Evolutionary conservation across 64 coral and sea anemone species (phyloP).

Genomic region (Montipora capricornis): DNA sequence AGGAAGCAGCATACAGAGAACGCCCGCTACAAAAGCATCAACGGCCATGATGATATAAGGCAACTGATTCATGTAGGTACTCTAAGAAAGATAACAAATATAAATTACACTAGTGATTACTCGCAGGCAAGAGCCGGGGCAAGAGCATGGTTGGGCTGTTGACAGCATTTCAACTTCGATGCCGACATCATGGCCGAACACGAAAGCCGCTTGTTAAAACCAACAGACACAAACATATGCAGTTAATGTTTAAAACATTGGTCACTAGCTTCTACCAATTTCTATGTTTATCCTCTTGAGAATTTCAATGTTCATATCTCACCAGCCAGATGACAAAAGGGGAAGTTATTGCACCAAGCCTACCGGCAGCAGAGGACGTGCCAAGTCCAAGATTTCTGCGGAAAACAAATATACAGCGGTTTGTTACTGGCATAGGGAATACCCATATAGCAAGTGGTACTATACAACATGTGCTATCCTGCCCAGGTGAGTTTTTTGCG

Average conservation of each 20-base stretch:
- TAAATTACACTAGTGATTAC: not conserved
- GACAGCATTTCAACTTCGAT: too few species aligned
- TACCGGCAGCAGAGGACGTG: slow-evolving; percentile 58
- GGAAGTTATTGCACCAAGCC: slow-evolving; percentile 64
- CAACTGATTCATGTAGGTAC: slow-evolving; percentile 53
- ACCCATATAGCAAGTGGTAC: too few species aligned
- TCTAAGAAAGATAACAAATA: slow-evolving; percentile 21
- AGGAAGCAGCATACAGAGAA: slow-evolving; percentile 85
- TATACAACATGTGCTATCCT: too few species aligned
- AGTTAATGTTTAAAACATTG: too few species aligned
- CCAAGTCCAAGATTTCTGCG: slow-evolving; percentile 70
- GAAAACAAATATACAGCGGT: not conserved
- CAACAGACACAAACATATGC: too few species aligned
- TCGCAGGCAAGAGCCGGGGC: too few species aligned
- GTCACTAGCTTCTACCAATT: too few species aligned
- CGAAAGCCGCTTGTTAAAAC: too few species aligned
- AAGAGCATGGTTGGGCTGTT: too few species aligned
- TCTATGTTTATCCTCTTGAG: not conserved
- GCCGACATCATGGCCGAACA: too few species aligned
- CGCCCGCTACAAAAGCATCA: slow-evolving; percentile 88
- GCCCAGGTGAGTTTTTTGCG: too few species aligned
- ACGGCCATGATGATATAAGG: slow-evolving; percentile 91
- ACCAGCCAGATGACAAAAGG: slow-evolving; percentile 74
- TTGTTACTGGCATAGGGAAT: not conserved
- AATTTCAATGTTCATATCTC: not conserved